Base-by-base conservation (phyloP, 2,888 invertebrate species). In the Idaea aversata region DNA sequence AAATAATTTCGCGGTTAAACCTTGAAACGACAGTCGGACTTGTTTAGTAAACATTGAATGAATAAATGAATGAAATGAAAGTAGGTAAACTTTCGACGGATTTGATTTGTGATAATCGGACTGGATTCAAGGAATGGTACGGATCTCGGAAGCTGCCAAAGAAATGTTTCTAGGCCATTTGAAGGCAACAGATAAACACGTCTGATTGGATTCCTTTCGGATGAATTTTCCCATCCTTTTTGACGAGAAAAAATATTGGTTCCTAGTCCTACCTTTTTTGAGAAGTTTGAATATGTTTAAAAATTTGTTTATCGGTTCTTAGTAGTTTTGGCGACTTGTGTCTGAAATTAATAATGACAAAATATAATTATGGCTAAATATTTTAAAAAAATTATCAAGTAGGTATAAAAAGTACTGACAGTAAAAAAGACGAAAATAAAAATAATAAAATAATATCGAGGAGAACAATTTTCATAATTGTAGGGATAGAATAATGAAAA, bases 1-100 rank as follows among this genome's bases (percentile, higher is more conserved):
- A 79, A 83, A 82, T 79, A 76, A 78, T 79, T 82, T 79, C 79
- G 75, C 72, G 78, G 77, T 76, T 77, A 76, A 70, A 69, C 69
- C 75, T 81, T 76, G 64, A 70, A 71, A 70, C 71, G 75, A 72
- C 72, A 72, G 71, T 71, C 70, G 69, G 70, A 73, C 75, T 81
- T 83, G 79, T 81, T 86, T 80, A 77, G 80, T 79, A 85, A 87
- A 87, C 83, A 87, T 85, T 86, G 74, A 68, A 83, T 83, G 83
- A 87, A 85, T 88, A 85, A 84, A 84, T 86, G 80, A 82, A 84
- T 85, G 77, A 73, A 75, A 69, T 63, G 67, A 74, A 74, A 47
- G 47, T 47, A 47, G 47, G 47, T 47, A 47, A 47, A 47, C 47
- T 47, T 77, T 70, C 72, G 63, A 67, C 62, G 72, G 67, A 74